Base-by-base conservation (phyloP, 2,797 vertebrate genomes). In the Lagocephalus sceleratus region DNA sequence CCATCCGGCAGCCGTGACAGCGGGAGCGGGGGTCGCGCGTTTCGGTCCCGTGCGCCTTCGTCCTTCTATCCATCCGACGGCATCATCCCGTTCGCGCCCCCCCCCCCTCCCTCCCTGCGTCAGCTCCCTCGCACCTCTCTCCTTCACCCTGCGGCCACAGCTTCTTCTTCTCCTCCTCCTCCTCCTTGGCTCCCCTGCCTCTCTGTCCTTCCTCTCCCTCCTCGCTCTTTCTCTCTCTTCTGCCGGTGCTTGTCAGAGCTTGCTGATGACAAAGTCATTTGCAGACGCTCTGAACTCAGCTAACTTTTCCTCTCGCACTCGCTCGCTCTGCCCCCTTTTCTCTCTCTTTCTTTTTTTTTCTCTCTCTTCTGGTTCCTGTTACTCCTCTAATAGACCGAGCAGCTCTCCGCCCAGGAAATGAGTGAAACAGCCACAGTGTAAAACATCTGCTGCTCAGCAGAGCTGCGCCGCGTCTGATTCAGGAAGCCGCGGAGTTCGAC, bases 331-430 rank as follows among this genome's bases (percentile, higher is more conserved):
- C 58, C 54, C 63, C 63, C 66, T 22, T 51, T 52, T 69, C 67
- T 59, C 68, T 65, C 60, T 71, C 70, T 64, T 55, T 45, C 67
- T 32, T 23, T 4, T 59, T 49, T 59, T 47, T 29, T 20, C 63
- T 53, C 63, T 48, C 21, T 73, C 78, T 70, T 72, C 66, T 80
- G 74, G 88, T 91, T 91, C 88, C 90, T 89, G 89, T 90, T 90
- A 74, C 83, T 82, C 47, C 66, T 85, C 79, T 89, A 88, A 85
- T 82, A 85, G 79, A 83, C 82, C 68, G 57, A 69, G 69, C 61
- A 84, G 81, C 75, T 89, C 87, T 87, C 90, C 91, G 90, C 91
- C 90, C 91, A 92, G 91, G 91, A 92, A 92, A 90, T 90, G 90
- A 89, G 83, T 81, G 79, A 86, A 90, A 90, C 88, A 80, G 90